phyloP scores from a whole-genome alignment of 2,888 invertebrate species.

The Nasonovia ribisnigri region DNA sequence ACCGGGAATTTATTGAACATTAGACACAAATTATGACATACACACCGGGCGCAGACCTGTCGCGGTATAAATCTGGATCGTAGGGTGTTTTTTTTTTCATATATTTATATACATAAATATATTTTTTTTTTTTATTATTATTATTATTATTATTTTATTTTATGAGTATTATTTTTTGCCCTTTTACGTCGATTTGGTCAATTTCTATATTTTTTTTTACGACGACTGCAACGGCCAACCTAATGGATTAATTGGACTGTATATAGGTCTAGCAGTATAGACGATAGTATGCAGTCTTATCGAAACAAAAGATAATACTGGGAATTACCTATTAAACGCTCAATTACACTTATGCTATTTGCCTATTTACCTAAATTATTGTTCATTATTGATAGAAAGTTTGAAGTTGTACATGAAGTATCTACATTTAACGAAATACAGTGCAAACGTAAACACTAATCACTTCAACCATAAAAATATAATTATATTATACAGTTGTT shows the following conservation, averaged over 20 bases:
- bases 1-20: constrained; percentile 62
- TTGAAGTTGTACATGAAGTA: not conserved
- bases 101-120: constrained; percentile 24
- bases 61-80: constrained; percentile 56
- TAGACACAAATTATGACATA: constrained; percentile 62
- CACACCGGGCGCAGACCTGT: constrained; percentile 54
- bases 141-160: constrained; percentile 16
- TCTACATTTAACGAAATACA: not conserved
- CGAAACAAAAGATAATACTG: not conserved
- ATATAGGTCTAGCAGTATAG: not conserved
- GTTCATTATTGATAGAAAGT: not conserved
- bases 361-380: no score
- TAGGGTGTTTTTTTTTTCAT: not conserved
- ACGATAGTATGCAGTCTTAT: not conserved
- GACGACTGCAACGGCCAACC: not conserved
- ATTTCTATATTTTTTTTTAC: constrained; percentile 2
- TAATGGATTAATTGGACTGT: constrained; percentile 9
- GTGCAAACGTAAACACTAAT: not conserved
- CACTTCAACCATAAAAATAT: not conserved
- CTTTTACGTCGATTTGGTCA: not conserved
- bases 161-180: constrained; percentile 18
- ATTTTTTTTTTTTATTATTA: not conserved
- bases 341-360: not conserved
- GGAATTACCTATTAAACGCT: not conserved
- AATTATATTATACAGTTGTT: not conserved